Base-by-base conservation (phyloP, 2,113 vertebrate species). In the Todiramphus saurophagus region DNA sequence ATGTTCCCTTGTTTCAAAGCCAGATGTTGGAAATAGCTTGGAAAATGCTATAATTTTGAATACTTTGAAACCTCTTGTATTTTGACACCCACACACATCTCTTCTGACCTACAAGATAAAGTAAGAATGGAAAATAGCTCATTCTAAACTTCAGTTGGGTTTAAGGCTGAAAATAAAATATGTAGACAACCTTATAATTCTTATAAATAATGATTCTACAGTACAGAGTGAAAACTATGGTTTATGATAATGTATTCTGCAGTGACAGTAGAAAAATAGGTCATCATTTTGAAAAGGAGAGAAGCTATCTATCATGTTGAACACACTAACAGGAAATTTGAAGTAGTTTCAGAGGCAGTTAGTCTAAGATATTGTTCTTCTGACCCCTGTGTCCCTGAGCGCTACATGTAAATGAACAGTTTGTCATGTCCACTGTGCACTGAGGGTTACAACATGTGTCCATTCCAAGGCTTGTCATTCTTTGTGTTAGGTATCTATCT, bases 241-340 rank as follows among this genome's bases (percentile, higher is more conserved):
- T 93, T 95, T 91, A 94, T 96, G 94, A 83, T 95, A 97, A 96
- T 91, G 90, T 76, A 69, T 94, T 96, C 91, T 85, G 44, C 70
- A 79, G 83, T 89, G 94, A 95, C 87, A 91, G 87, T 82, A 91
- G 93, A 94, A 97, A 97, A 97, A 97, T 93, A 94, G 95, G 94
- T 94, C 95, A 94, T 95, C 70, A 39, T 96, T 96, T 91, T 93
- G 93, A 62, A 86, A 93, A 85, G 78, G 24, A 28, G 63, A 85
- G 74, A 90, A 93, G 59, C 76, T 85, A 85, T 96, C 87, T 91
- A 76, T 96, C 91, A 85, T 66, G 59, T 50, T 79, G 94, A 93
- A 69, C 70, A 83, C 19, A 27, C 23, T 43, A 89, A 66, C 70
- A 90, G 58, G 66, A 95, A 93, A 82, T 85, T 0, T 75, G 64